Base-by-base conservation (phyloP, 2,888 invertebrate species). In the Myathropa florea region DNA sequence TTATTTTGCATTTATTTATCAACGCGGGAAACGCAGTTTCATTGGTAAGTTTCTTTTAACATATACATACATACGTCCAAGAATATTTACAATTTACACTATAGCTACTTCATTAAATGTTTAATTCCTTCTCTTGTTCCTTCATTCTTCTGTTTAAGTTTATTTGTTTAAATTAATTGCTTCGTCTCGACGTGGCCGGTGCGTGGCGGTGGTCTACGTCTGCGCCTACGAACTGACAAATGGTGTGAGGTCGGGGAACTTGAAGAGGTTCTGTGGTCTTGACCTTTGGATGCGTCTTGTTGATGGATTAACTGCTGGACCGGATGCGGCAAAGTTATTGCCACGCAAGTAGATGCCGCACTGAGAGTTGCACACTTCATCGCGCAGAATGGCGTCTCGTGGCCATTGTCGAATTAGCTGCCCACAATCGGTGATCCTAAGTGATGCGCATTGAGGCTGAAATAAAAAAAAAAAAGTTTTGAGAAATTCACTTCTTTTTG, bases 331-430 rank as follows among this genome's bases (percentile, higher is more conserved):
- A 73, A 93, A 91, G 24, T 91, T 79, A 88, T 91, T 92, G 39
- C 92, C 93, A 55, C 93, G 93, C 24, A 96, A 92, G 14, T 96
- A 94, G 90, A 96, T 96, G 57, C 97, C 97, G 91, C 98, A 98
- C 93, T 98, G 98, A 3, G 97, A 97, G 21, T 97, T 96, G 93
- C 98, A 98, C 14, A 98, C 97, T 91, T 97, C 97, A 91, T 98
- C 98, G 2, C 96, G 94, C 24, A 96, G 92, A 57, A 98, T 96
- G 0, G 96, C 96, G 33, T 97, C 97, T 75, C 96, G 95, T 71
- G 97, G 95, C 94, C 97, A 97, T 92, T 97, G 97, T 83, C 96
- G 95, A 70, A 96, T 93, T 36, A 98, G 94, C 89, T 97, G 96
- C 18, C 95, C 95, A 92, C 98, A 98, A 93, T 97, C 97, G 0